Evolutionary conservation across 2,113 vertebrate genomes (phyloP).

Genomic region (Orientallactaga bullata): DNA sequence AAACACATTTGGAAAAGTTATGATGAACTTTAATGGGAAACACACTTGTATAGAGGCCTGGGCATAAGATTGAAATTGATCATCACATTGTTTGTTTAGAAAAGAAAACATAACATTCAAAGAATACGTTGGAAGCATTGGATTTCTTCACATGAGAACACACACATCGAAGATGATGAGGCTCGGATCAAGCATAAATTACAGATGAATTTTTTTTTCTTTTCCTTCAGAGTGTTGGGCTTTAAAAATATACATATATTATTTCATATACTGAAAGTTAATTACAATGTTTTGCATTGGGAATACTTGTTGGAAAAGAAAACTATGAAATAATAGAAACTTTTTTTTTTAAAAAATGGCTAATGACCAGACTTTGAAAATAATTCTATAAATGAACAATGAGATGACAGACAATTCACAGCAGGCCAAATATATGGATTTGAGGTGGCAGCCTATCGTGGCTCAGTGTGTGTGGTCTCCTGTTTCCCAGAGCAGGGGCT

Average conservation of each 20-base stretch:
- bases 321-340: conserved; percentile 45
- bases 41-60: conserved; percentile 80
- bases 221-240: conserved; percentile 49
- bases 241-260: conserved; percentile 67
- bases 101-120: conserved; percentile 82
- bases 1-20: conserved; percentile 79
- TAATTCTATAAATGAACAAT: conserved; percentile 56
- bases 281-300: conserved; percentile 54
- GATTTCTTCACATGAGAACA: conserved; percentile 81
- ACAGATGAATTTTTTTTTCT: conserved; percentile 57
- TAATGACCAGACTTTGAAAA: conserved; percentile 68
- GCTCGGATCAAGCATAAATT: conserved; percentile 66
- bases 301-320: conserved; percentile 16
- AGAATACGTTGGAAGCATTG: conserved; percentile 78
- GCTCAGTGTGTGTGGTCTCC: conserved; percentile 77
- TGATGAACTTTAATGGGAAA: conserved; percentile 83
- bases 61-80: conserved; percentile 81
- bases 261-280: conserved; percentile 48
- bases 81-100: conserved; percentile 84
- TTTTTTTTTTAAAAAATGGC: background rate
- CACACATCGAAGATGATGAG: conserved; percentile 81
- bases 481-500: conserved; percentile 65
- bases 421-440: conserved; percentile 53
- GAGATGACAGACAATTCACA: conserved; percentile 51
- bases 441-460: conserved; percentile 56